These are phyloP conservation scores for Syngnathus rostellatus DNA, from an alignment of 2,797 vertebrate species.

Conservation along the genomic window DNA sequence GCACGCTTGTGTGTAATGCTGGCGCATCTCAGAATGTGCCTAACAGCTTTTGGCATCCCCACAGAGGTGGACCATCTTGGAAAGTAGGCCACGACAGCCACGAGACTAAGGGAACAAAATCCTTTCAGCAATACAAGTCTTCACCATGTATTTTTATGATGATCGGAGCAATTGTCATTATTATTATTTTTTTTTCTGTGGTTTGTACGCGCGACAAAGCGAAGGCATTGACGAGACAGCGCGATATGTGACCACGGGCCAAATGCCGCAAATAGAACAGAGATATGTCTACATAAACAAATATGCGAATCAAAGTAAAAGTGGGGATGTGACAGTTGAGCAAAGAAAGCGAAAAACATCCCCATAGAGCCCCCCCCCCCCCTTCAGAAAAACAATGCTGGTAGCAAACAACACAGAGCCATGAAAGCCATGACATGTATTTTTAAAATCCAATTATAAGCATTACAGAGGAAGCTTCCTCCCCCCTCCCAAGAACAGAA, in stretches of 20 bases:
- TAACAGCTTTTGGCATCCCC: constrained; percentile 44
- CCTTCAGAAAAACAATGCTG: constrained; percentile 9
- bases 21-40: constrained; percentile 17
- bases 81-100: constrained; percentile 48
- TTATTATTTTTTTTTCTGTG: constrained; percentile 22
- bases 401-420: constrained; percentile 25
- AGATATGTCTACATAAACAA: constrained; percentile 5
- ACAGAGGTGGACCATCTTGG: constrained; percentile 33
- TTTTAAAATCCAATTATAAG: constrained; percentile 61
- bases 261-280: constrained; percentile 13
- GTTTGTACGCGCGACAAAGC: not conserved
- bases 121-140: not conserved
- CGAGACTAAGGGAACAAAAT: constrained; percentile 25
- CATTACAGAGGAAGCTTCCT: constrained; percentile 30
- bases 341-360: not conserved
- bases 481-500: constrained; percentile 1
- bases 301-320: constrained; percentile 6
- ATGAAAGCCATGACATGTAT: constrained; percentile 44
- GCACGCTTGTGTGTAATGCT: constrained; percentile 9
- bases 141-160: not conserved
- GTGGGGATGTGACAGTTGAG: constrained; percentile 4
- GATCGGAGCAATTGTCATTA: not conserved
- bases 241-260: constrained; percentile 6
- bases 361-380: too few relatives aligned
- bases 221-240: not conserved